These are phyloP conservation scores for Saxidomus purpurata DNA, from an alignment of 1,140 invertebrate genomes.

Conservation along the genomic window DNA sequence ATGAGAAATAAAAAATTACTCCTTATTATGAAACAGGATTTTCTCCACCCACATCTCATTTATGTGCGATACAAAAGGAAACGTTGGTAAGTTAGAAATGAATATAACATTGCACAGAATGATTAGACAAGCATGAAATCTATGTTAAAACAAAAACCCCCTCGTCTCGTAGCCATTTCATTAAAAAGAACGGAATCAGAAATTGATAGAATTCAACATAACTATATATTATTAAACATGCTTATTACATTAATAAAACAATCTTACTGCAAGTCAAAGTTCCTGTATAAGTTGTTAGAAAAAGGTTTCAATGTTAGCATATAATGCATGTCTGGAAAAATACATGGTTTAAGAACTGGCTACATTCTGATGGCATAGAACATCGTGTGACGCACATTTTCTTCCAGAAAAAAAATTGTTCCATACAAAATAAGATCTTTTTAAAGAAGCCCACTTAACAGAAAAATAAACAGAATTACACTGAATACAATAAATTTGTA, in stretches of 20 bases:
- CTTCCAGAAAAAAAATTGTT: background rate
- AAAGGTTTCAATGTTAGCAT: conserved; percentile 1
- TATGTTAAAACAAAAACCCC: background rate
- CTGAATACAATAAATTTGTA: too few relatives aligned
- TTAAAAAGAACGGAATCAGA: background rate
- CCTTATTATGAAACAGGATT: too few relatives aligned
- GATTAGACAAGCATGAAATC: background rate
- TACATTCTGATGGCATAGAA: background rate
- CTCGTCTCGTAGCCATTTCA: background rate
- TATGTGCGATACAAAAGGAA: too few relatives aligned
- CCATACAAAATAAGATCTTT: too few relatives aligned
- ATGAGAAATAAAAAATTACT: too few relatives aligned
- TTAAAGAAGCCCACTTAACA: too few relatives aligned
- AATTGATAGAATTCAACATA: background rate
- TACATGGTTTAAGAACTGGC: background rate
- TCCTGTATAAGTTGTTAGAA: conserved; percentile 27
- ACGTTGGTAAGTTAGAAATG: too few relatives aligned
- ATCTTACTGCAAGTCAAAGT: conserved; percentile 22
- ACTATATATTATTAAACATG: background rate
- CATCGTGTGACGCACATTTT: background rate
- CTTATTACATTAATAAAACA: background rate
- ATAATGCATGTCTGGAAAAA: background rate
- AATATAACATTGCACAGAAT: too few relatives aligned
- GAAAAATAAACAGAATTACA: too few relatives aligned
- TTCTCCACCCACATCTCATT: too few relatives aligned